These are phyloP conservation scores for Pangasius djambal DNA, from an alignment of 2,797 vertebrate genomes.

Conservation along the genomic window DNA sequence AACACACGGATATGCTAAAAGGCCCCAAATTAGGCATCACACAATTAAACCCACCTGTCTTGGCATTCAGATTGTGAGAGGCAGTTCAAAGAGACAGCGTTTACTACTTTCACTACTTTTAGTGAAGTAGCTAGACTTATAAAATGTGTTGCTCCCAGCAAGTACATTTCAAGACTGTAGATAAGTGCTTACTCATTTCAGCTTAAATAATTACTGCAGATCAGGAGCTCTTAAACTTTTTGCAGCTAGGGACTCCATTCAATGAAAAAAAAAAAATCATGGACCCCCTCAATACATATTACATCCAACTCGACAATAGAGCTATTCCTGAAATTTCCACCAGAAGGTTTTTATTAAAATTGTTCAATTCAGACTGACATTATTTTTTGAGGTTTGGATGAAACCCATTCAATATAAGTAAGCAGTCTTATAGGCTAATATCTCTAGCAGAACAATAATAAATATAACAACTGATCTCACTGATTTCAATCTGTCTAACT, in stretches of 20 bases:
- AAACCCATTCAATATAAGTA: not conserved
- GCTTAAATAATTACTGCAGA: not conserved
- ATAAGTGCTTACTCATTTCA: not conserved
- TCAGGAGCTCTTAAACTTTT: not conserved
- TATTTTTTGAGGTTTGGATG: not conserved
- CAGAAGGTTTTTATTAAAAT: not conserved
- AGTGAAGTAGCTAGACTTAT: not conserved
- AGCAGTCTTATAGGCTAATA: not conserved
- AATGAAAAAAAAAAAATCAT: not conserved
- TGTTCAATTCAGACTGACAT: not conserved
- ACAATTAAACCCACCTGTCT: conserved; percentile 32
- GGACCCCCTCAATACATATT: not conserved
- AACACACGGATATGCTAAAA: conserved; percentile 36
- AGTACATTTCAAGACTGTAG: not conserved
- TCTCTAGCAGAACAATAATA: not conserved
- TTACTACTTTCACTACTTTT: not conserved
- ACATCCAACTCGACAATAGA: not conserved
- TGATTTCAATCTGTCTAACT: not conserved
- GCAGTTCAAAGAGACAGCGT: conserved; percentile 12
- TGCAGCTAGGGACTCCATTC: not conserved
- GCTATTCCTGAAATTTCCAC: not conserved
- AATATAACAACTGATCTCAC: not conserved
- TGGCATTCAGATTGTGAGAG: conserved; percentile 28
- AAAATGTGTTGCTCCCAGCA: too few species aligned
- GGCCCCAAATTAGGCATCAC: conserved; percentile 24